Conservation (phyloP, 2,113 vertebrate species). For the Muntiacus muntjak region DNA sequence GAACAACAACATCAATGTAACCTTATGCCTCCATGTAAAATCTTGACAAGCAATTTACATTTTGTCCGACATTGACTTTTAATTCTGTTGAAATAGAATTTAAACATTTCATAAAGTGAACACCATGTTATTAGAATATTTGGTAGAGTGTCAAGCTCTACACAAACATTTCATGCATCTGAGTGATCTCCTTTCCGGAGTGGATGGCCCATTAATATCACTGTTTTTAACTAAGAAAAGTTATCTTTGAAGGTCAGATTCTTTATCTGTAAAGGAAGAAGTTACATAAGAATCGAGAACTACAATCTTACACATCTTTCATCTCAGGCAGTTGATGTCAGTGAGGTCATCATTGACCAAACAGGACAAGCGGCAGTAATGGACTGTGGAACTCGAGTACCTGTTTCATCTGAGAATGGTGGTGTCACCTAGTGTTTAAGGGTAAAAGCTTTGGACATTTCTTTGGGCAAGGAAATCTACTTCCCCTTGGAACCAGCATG, state of each 20-base stretch:
- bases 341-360: not conserved
- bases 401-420: not conserved
- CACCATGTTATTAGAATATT: constrained; percentile 55
- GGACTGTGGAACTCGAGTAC: not conserved
- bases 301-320: not conserved
- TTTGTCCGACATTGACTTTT: constrained; percentile 43
- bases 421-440: not conserved
- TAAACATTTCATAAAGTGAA: constrained; percentile 56
- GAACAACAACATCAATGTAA: not conserved
- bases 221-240: not conserved
- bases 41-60: constrained; percentile 45
- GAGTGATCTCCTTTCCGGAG: constrained; percentile 11
- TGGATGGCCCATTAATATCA: constrained; percentile 11
- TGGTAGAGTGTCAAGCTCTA: constrained; percentile 30
- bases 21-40: not conserved
- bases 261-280: not conserved
- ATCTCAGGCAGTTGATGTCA: not conserved
- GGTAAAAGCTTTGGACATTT: not conserved
- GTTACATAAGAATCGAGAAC: not conserved
- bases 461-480: not conserved
- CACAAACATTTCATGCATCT: constrained; percentile 52
- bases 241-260: constrained; percentile 38
- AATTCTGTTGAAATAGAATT: constrained; percentile 55
- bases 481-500: not conserved
- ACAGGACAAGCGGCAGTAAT: not conserved